Evolutionary conservation across 2,113 vertebrate genomes (phyloP), one percentile per base, ranked within the genome.

Genomic region (Synodontis membranacea): DNA sequence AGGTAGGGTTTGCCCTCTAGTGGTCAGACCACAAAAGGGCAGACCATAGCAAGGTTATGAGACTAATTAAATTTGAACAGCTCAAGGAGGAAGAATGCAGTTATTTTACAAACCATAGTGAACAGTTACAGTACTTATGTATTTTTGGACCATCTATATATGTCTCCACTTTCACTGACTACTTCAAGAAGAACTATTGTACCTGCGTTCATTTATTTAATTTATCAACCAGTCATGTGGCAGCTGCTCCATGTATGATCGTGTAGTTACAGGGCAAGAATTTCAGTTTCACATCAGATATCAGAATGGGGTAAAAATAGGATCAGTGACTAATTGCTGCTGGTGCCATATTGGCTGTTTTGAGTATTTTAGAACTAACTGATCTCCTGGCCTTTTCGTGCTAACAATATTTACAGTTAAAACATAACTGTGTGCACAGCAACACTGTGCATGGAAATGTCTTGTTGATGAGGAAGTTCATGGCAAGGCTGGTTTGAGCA

Each of bases 1-100:
- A 15, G 28, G 3, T 28, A 19, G 37, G 79, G 39, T 9, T 62
- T 88, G 70, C 25, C 74, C 50, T 83, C 87, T 88, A 83, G 80
- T 83, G 84, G 84, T 60, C 7, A 48, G 14, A 54, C 25, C 1
- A 28, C 1, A 84, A 60, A 70, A 28, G 8, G 15, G 62, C 52
- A 75, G 4, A 17, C 9, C 54, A 39, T 8, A 2, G 4, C 72
- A 46, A 60, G 76, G 28, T 8, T 14, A 25, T 28, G 37, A 19
- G 19, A 21, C 56, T 8, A 19, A 80, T 3, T 15, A 44, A 25
- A 44, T 44, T 25, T 74, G 11, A 6, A 11, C 42, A 75, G 2
- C 11, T 74, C 4, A 25, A 34, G 31, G 31, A 34, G 14, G 31
- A 14, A 37, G 15, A 66, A 17, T 5, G 7, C 19, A 17, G 31